Evolutionary conservation across 2,113 vertebrate species (phyloP), one percentile per base, ranked within the genome.

Genomic region (Rhagologus leucostigma): DNA sequence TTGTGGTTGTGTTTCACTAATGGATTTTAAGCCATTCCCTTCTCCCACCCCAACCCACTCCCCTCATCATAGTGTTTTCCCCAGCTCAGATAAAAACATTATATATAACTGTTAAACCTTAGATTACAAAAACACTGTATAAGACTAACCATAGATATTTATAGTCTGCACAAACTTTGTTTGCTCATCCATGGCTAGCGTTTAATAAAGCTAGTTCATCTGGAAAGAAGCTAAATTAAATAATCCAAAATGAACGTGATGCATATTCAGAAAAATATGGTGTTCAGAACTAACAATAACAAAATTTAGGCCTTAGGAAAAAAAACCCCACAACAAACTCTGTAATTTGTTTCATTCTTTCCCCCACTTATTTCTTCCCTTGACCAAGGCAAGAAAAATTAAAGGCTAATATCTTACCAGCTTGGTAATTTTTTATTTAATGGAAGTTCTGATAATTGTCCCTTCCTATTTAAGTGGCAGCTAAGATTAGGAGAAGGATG

Each of bases 161-260:
- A 97, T 93, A 98, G 96, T 76, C 88, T 97, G 62, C 82, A 97
- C 93, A 97, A 98, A 97, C 79, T 98, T 96, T 97, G 97, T 95
- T 97, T 98, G 92, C 96, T 98, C 97, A 98, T 96, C 98, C 97
- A 97, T 98, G 78, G 87, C 78, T 97, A 97, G 91, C 94, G 97
- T 98, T 98, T 98, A 98, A 98, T 98, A 98, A 97, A 97, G 88
- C 87, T 84, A 98, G 95, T 97, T 98, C 98, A 98, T 98, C 97
- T 98, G 98, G 97, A 98, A 98, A 98, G 77, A 96, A 98, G 81
- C 96, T 97, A 98, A 98, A 98, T 98, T 98, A 97, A 98, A 98
- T 98, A 98, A 98, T 98, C 96, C 89, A 97, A 97, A 97, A 97
- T 89, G 49, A 97, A 97, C 27, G 21, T 68, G 91, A 97, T 97